These are phyloP conservation scores for Pachyrhynchus sulphureomaculatus DNA, from an alignment of 1,140 invertebrate species.

Conservation along the genomic window DNA sequence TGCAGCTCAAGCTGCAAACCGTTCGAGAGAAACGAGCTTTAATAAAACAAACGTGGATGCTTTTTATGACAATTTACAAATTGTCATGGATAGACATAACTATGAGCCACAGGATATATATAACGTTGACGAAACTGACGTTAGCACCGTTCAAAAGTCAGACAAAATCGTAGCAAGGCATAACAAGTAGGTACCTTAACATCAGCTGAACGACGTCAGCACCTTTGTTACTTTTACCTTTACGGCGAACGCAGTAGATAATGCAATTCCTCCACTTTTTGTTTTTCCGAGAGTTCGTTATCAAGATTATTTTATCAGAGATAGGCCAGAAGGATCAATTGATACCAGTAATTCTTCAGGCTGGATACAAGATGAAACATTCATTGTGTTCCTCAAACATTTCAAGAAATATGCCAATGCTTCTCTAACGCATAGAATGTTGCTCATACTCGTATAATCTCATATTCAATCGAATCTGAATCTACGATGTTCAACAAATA, in stretches of 20 bases:
- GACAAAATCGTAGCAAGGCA: conserved; percentile 47
- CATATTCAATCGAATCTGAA: too few relatives aligned
- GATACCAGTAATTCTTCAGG: conserved; percentile 45
- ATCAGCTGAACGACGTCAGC: conserved; percentile 52
- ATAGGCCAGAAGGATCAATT: conserved; percentile 45
- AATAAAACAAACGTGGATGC: too few relatives aligned
- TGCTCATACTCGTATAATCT: conserved; percentile 48
- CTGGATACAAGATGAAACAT: conserved; percentile 48
- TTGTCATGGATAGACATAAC: too few relatives aligned
- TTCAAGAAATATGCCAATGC: conserved; percentile 44
- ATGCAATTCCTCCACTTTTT: conserved; percentile 50
- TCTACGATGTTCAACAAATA: too few relatives aligned
- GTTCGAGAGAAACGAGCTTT: too few relatives aligned
- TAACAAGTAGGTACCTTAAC: conserved; percentile 53
- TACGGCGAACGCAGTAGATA: conserved; percentile 50
- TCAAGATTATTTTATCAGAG: conserved; percentile 44
- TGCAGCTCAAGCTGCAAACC: too few relatives aligned
- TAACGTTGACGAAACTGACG: too few relatives aligned
- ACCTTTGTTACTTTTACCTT: conserved; percentile 48
- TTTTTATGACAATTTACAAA: too few relatives aligned
- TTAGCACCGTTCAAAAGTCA: conserved; percentile 52
- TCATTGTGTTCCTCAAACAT: conserved; percentile 47
- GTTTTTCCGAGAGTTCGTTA: conserved; percentile 50
- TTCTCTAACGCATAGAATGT: conserved; percentile 37
- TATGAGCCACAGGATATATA: too few relatives aligned